Evolutionary conservation across 2,113 vertebrate genomes (phyloP), one percentile per base, ranked within the genome.

Genomic region (Artemisiospiza belli): DNA sequence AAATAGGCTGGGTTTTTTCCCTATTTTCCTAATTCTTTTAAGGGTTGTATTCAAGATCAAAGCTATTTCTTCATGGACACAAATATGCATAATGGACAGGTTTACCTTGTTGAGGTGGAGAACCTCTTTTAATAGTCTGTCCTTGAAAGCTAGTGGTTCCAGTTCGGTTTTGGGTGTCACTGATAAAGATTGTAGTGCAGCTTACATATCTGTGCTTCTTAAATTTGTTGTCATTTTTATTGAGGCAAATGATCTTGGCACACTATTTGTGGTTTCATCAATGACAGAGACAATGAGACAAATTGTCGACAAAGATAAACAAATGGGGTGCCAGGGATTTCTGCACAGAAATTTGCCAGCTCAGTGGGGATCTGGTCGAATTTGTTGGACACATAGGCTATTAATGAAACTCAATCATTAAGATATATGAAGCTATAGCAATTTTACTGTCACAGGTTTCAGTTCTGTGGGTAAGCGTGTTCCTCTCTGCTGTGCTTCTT

Each of bases 211-310:
- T 55, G 55, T 62, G 37, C 27, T 83, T 88, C 82, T 93, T 81
- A 83, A 86, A 94, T 90, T 88, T 92, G 72, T 80, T 94, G 85
- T 95, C 72, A 75, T 86, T 95, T 93, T 90, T 95, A 94, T 90
- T 82, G 4, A 94, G 66, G 82, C 72, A 81, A 88, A 93, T 86
- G 24, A 90, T 95, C 88, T 92, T 75, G 83, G 64, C 89, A 54
- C 20, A 46, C 61, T 88, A 46, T 88, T 97, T 94, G 91, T 95
- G 89, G 94, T 96, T 96, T 94, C 85, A 89, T 81, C 68, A 67
- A 17, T 93, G 75, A 77, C 81, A 90, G 49, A 92, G 85, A 96
- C 94, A 96, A 95, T 93, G 87, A 95, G 57, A 95, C 82, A 96
- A 96, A 93, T 78, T 83, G 90, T 95, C 0, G 0, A 83, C 92